These are phyloP conservation scores for Aphidoletes aphidimyza DNA, from an alignment of 2,888 invertebrate genomes.

Conservation along the genomic window DNA sequence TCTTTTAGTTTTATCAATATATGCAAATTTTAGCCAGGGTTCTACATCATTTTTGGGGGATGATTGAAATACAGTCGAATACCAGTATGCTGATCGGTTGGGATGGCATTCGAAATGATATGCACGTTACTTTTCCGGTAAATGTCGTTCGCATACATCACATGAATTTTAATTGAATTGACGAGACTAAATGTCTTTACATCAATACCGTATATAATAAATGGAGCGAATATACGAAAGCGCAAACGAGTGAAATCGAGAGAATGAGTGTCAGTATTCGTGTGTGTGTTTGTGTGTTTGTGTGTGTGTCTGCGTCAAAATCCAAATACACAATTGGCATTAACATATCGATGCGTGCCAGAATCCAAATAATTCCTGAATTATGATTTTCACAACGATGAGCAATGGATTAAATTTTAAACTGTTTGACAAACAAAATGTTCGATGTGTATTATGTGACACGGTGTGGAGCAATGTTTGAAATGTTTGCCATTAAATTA, in stretches of 20 bases:
- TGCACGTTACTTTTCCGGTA: conserved; percentile 4
- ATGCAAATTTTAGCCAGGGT: not conserved
- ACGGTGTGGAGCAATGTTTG: not conserved
- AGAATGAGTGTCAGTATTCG: not conserved
- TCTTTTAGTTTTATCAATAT: conserved; percentile 27
- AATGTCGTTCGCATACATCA: not conserved
- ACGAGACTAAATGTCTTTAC: conserved; percentile 23
- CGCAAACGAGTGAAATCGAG: not conserved
- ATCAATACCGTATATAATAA: not conserved
- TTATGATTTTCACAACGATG: conserved; percentile 22
- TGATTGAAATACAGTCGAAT: conserved; percentile 6
- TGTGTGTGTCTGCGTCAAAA: not conserved
- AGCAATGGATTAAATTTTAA: conserved; percentile 38
- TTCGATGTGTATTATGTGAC: not conserved
- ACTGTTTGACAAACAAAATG: conserved; percentile 43
- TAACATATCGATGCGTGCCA: conserved; percentile 46
- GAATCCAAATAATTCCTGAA: conserved; percentile 20
- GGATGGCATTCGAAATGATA: not conserved
- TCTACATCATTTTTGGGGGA: conserved; percentile 15
- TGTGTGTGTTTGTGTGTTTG: not conserved
- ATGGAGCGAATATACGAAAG: not conserved
- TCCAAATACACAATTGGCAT: not conserved
- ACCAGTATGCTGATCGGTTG: not conserved
- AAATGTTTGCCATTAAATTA: conserved; percentile 27
- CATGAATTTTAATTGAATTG: conserved; percentile 33